These are phyloP conservation scores for Smutsia temminckii DNA, from an alignment of 2,797 vertebrate genomes.

Conservation along the genomic window DNA sequence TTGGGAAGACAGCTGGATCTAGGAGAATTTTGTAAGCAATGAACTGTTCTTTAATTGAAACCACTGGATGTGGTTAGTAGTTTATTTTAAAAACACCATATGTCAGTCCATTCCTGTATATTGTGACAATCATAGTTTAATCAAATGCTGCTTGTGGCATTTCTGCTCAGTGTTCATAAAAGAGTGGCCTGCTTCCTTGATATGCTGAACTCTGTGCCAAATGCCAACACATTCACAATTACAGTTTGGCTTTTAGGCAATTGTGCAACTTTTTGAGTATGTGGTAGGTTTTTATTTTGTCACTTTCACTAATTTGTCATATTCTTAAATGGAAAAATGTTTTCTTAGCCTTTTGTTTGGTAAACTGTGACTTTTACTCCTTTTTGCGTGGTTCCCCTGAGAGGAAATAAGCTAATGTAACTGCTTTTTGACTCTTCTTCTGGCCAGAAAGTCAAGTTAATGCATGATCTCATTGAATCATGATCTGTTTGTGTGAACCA, in stretches of 20 bases:
- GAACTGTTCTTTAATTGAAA: slow-evolving; percentile 78
- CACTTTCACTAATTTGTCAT: slow-evolving; percentile 75
- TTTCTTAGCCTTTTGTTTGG: slow-evolving; percentile 69
- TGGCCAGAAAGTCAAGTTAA: slow-evolving; percentile 45
- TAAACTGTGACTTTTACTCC: slow-evolving; percentile 66
- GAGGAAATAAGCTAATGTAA: slow-evolving; percentile 60
- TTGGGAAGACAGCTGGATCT: slow-evolving; percentile 73
- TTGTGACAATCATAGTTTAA: slow-evolving; percentile 70
- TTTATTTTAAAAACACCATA: slow-evolving; percentile 78
- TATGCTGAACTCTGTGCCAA: slow-evolving; percentile 64
- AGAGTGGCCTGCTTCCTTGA: slow-evolving; percentile 66
- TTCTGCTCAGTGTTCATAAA: slow-evolving; percentile 61
- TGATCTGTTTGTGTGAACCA: slow-evolving; percentile 42
- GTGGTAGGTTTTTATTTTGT: slow-evolving; percentile 73
- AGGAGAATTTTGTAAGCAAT: slow-evolving; percentile 73
- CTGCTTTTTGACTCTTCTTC: slow-evolving; percentile 39
- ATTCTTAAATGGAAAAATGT: slow-evolving; percentile 65
- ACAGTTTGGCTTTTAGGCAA: slow-evolving; percentile 50
- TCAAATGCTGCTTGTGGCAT: slow-evolving; percentile 69
- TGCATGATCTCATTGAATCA: slow-evolving; percentile 53
- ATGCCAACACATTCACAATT: slow-evolving; percentile 56
- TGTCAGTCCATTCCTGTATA: slow-evolving; percentile 75
- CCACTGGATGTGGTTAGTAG: slow-evolving; percentile 78
- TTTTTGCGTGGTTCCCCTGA: slow-evolving; percentile 57
- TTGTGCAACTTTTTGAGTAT: slow-evolving; percentile 55